Evolutionary conservation across 2,113 vertebrate genomes (phyloP), one percentile per base, ranked within the genome.

Genomic region (Beaufortia kweichowensis): DNA sequence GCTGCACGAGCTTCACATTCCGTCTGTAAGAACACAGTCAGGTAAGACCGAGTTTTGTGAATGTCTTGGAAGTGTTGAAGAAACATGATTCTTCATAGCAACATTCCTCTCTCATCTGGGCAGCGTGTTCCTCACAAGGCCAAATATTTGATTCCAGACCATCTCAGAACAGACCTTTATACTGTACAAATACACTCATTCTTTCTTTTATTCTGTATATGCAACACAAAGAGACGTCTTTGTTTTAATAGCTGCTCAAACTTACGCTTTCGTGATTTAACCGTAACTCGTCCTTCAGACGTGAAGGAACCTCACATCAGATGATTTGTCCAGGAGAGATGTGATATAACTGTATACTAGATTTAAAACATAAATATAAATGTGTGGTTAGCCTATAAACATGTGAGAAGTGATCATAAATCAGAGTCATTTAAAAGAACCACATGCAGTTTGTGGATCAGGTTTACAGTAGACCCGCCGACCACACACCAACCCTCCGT

Each of bases 81-180:
- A 75, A 64, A 64, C 1, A n/a, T 78, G 62, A 74, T 77, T 50
- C 26, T 10, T 7, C 53, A 80, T 82, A 86, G 81, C 79, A 50
- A 81, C 79, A 77, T 84, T 67, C 43, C 79, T 72, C 50, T 81
- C 83, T 80, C 55, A 59, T 82, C 79, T 83, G 79, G 82, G 61
- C 68, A 29, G 65, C 43, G n/a, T 46, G 1, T 3, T 48, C 48
- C 29, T 29, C 46, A 33, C 28, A 46, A 50, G 72, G 55, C n/a
- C 33, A 62, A 48, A 35, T 3, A 33, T 39, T 33, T 78, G 56
- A 56, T 62, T 74, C 8, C 73, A 68, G 46, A 33, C 19, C 75
- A 68, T 46, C 19, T 46, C 31, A 55, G 9, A 26, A 81, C 46
- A 1, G 7, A 63, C 31, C 31, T 26, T 64, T 23, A 48, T 41